Percentiles rank a stretch among this genome's conserved stretches.
Evolutionary conservation across 64 coral and sea anemone species (phyloP).

Genomic region (Astreopora myriophthalma): DNA sequence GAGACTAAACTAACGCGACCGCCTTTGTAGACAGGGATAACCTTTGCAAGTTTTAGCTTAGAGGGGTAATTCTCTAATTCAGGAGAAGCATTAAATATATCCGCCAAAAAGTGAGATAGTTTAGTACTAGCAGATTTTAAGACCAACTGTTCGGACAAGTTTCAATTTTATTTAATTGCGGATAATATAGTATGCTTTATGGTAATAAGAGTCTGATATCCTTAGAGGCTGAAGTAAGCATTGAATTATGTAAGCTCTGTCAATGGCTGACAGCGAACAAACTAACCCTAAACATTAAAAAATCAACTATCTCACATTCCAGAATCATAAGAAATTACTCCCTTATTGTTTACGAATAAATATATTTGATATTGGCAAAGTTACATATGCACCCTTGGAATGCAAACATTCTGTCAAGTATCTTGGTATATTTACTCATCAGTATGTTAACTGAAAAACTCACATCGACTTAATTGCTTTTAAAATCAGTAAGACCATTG

Average conservation of each 20-base stretch:
- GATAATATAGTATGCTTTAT: neutral
- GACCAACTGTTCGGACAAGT: neutral
- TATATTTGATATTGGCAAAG: neutral
- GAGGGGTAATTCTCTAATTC: too few relatives aligned
- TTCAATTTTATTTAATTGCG: constrained; percentile 29
- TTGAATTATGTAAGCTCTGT: neutral
- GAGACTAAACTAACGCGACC: too few relatives aligned
- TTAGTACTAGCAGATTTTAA: too few relatives aligned
- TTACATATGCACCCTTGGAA: neutral
- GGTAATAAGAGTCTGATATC: neutral
- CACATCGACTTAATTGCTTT: too few relatives aligned
- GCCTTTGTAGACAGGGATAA: too few relatives aligned
- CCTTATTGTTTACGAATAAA: neutral
- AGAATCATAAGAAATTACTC: neutral
- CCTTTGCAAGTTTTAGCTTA: too few relatives aligned
- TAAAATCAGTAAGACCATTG: too few relatives aligned
- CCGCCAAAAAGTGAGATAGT: too few relatives aligned
- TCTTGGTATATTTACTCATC: neutral
- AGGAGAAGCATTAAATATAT: too few relatives aligned
- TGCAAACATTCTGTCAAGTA: too few relatives aligned
- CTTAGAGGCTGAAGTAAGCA: neutral
- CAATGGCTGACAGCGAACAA: constrained; percentile 21
- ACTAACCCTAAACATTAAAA: constrained; percentile 10
- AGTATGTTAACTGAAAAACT: neutral
- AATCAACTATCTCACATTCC: constrained; percentile 35